Evolutionary conservation across 1,140 invertebrate species (phyloP).

Genomic region (Subanguina moxae): DNA sequence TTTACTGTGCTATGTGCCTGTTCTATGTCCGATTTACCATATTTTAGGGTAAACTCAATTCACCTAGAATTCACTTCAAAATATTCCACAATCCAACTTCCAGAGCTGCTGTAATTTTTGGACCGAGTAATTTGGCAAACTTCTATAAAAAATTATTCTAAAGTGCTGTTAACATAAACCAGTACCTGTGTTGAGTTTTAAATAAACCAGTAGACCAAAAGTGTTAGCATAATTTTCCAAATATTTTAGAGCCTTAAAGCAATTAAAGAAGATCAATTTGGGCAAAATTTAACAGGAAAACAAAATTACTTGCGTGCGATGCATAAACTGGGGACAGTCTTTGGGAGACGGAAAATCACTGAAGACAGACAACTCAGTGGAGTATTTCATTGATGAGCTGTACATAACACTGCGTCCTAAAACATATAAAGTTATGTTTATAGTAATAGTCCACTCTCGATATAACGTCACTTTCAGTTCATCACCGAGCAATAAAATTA

Average conservation of each 20-base stretch:
- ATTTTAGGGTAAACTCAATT: no score
- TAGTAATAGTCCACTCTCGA: no score
- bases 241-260: slow-evolving; percentile 7
- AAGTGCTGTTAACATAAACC: no score
- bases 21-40: no score
- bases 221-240: slow-evolving; percentile 7
- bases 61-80: not conserved
- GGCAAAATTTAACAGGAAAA: not conserved
- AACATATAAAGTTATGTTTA: not conserved
- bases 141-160: slow-evolving; percentile 8
- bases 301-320: slow-evolving; percentile 6
- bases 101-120: slow-evolving; percentile 4
- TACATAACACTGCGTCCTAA: slow-evolving; percentile 8
- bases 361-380: slow-evolving; percentile 9
- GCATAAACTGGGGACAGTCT: slow-evolving; percentile 7
- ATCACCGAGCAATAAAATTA: no score
- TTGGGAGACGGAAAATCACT: slow-evolving; percentile 10
- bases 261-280: not conserved
- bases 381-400: not conserved
- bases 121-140: not conserved
- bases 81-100: slow-evolving; percentile 2
- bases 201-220: not conserved
- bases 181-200: not conserved
- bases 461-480: no score
- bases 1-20: no score